A percentile compares a stretch with the other conserved stretches of the same genome.
These are phyloP conservation scores for Ceuthmochares aereus DNA, from an alignment of 2,113 vertebrate species.

Conservation along the genomic window DNA sequence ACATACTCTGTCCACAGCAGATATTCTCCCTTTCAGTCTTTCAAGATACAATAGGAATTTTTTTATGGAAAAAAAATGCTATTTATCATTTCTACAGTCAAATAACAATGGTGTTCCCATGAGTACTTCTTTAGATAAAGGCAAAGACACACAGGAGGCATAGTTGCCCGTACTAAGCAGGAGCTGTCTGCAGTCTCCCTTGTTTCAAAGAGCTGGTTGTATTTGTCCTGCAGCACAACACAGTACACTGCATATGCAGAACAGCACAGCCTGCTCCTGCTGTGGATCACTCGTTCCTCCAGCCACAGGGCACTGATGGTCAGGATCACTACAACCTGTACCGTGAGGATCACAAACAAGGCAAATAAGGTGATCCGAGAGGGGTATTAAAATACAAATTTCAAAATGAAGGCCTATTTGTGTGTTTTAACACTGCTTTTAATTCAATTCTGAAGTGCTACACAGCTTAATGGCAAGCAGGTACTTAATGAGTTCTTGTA, in stretches of 20 bases:
- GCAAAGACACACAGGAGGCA: accelerated
- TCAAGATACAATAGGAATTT: not conserved
- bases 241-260: accelerated
- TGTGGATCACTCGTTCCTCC: not conserved
- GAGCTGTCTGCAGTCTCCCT: not conserved
- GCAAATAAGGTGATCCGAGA: not conserved
- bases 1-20: not conserved
- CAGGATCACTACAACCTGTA: not conserved
- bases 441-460: not conserved
- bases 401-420: not conserved
- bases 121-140: not conserved
- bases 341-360: not conserved
- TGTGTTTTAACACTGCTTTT: not conserved
- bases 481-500: not conserved
- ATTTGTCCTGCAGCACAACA: accelerated
- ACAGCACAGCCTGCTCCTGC: no score
- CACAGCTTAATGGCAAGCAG: not conserved
- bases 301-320: not conserved
- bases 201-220: not conserved
- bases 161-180: accelerated
- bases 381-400: not conserved
- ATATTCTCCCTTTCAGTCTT: not conserved
- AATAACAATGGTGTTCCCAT: not conserved
- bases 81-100: not conserved
- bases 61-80: not conserved